Base-by-base conservation (phyloP, 2,797 vertebrate genomes). In the Intellagama lesueurii region DNA sequence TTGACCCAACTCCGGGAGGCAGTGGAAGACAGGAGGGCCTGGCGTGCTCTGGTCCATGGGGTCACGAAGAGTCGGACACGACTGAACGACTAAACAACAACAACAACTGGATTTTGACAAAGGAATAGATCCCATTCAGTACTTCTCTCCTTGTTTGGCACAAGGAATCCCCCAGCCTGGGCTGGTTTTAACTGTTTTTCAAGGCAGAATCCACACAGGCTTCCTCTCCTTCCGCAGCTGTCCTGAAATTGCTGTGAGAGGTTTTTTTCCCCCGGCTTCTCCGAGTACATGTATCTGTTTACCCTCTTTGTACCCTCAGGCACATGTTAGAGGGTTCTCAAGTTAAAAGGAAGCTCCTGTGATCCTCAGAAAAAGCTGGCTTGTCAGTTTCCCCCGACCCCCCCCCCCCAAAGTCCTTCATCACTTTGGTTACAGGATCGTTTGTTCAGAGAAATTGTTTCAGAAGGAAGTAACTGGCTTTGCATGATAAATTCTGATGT, bases 161-260 rank as follows among this genome's bases (percentile, higher is more conserved):
- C 66, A 49, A n/a, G 7, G 2, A 2, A 3, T 30, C 14, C 44
- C 28, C 2, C 89, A 91, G 60, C 19, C 14, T 22, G 60, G 19
- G 14, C 60, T 64, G 60, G 11, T 64, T 64, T 64, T 19, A 90
- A 47, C 90, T 93, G 87, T 66, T 5, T 2, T 88, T 69, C 78
- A 90, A 90, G 90, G 84, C 90, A 93, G 28, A 72, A 68, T 40
- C 93, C 83, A 60, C 88, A 91, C 81, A 22, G 16, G 30, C 87
- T 88, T 94, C 90, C 91, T 83, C 14, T 81, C 94, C 94, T 94
- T 92, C 92, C 52, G 81, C 83, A 91, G 94, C 93, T 92, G 91
- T 44, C 79, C 92, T 94, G 93, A 93, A 64, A 87, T 92, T 95
- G 90, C 60, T n/a, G 81, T 93, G 92, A 95, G 93, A 93, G 87